A percentile compares a stretch with the other conserved stretches of the same genome.
phyloP scores from a whole-genome alignment of 2,797 vertebrate species.

The Botia almorhae region DNA sequence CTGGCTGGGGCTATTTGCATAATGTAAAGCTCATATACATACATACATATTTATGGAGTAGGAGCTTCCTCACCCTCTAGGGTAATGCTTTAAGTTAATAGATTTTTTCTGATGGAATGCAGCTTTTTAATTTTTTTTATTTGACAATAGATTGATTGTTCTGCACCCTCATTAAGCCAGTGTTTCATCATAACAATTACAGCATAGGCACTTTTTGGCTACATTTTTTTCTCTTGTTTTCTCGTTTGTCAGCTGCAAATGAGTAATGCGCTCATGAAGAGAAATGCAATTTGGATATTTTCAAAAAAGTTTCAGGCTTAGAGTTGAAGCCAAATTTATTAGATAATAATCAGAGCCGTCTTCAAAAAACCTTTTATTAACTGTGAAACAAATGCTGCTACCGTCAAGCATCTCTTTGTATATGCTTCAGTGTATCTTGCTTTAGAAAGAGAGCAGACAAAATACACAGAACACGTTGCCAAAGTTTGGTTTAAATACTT shows the following conservation, averaged over 20 bases:
- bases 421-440: background rate
- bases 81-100: constrained; percentile 19
- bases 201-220: background rate
- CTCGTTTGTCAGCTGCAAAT: background rate
- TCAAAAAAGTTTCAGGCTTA: background rate
- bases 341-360: constrained; percentile 34
- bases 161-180: constrained; percentile 16
- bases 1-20: constrained; percentile 16
- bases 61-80: constrained; percentile 5
- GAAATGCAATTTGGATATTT: constrained; percentile 4
- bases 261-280: background rate
- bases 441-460: constrained; percentile 23
- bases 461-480: constrained; percentile 3
- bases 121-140: background rate
- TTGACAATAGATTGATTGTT: background rate
- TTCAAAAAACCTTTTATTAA: constrained; percentile 20
- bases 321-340: constrained; percentile 23
- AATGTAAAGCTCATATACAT: constrained; percentile 40
- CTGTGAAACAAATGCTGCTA: constrained; percentile 29
- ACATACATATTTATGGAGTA: constrained; percentile 26
- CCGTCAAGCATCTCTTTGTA: background rate
- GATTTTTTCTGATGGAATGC: background rate
- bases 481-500: constrained; percentile 28
- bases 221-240: constrained; percentile 2
- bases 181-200: background rate